Conservation (phyloP, 2,888 invertebrate species). For the Erebia epiphron region DNA sequence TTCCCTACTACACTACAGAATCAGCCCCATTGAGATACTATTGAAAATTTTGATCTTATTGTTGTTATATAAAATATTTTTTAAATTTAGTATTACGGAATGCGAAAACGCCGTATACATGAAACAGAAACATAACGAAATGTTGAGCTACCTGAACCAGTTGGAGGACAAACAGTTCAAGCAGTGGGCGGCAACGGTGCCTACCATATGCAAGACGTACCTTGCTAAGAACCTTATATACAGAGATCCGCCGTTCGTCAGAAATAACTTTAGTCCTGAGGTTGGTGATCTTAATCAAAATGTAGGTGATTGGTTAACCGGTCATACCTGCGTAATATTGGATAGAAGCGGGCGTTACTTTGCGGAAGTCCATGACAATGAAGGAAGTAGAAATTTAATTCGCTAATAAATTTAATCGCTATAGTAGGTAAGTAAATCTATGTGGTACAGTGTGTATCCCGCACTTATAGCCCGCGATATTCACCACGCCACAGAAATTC, state of each 20-base stretch:
- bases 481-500: no score
- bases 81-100: slow-evolving; percentile 74
- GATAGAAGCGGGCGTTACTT: no score
- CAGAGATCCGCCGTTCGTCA: slow-evolving; percentile 80
- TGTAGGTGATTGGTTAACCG: no score
- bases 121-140: slow-evolving; percentile 85
- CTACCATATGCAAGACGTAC: slow-evolving; percentile 84
- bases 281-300: slow-evolving; percentile 50
- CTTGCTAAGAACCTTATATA: slow-evolving; percentile 84
- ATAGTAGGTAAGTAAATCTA: no score
- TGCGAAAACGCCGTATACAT: slow-evolving; percentile 81
- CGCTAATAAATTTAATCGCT: no score
- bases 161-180: slow-evolving; percentile 85
- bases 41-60: background rate
- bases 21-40: no score
- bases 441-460: no score
- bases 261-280: slow-evolving; percentile 87
- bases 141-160: slow-evolving; percentile 84
- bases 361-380: no score
- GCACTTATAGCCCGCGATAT: no score
- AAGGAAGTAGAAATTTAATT: no score
- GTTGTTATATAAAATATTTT: background rate
- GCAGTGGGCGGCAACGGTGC: slow-evolving; percentile 87
- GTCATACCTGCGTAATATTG: no score
- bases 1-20: no score